Conservation (phyloP, 2,797 vertebrate genomes). For the Hippocampus kuda region DNA sequence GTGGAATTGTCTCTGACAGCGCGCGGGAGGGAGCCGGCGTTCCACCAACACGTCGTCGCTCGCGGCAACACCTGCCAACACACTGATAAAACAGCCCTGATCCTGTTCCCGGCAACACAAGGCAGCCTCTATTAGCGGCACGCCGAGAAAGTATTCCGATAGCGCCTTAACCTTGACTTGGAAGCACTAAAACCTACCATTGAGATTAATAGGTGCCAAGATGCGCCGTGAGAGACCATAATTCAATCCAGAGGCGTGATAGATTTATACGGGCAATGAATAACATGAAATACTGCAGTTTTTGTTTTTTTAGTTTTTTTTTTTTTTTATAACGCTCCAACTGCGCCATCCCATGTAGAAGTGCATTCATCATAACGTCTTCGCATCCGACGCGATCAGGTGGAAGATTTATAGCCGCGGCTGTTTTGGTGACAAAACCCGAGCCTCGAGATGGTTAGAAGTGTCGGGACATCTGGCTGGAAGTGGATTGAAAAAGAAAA, state of each 20-base stretch:
- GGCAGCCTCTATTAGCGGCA: constrained; percentile 43
- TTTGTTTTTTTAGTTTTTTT: not conserved
- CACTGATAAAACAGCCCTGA: constrained; percentile 55
- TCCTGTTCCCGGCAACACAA: constrained; percentile 52
- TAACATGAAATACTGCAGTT: constrained; percentile 2
- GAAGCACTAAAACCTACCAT: constrained; percentile 33
- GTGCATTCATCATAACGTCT: not conserved
- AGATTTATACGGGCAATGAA: constrained; percentile 43
- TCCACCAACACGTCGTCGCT: constrained; percentile 25
- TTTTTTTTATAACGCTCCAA: not conserved
- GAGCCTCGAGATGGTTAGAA: not conserved
- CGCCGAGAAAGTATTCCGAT: constrained; percentile 54
- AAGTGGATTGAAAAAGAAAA: not conserved
- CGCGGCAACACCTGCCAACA: constrained; percentile 59
- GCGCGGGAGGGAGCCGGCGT: constrained; percentile 31
- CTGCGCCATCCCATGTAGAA: not conserved
- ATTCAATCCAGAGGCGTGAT: constrained; percentile 48
- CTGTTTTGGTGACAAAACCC: not conserved
- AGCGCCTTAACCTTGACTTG: constrained; percentile 49
- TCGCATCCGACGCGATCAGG: not conserved
- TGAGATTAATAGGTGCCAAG: constrained; percentile 56
- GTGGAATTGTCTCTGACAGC: constrained; percentile 35
- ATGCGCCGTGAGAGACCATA: constrained; percentile 51
- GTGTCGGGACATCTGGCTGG: not conserved
- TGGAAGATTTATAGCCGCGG: not conserved